A percentile compares a stretch with the other conserved stretches of the same genome.
Evolutionary conservation across 2,888 invertebrate genomes (phyloP).

Genomic region (Enoplolaimus lenunculus): DNA sequence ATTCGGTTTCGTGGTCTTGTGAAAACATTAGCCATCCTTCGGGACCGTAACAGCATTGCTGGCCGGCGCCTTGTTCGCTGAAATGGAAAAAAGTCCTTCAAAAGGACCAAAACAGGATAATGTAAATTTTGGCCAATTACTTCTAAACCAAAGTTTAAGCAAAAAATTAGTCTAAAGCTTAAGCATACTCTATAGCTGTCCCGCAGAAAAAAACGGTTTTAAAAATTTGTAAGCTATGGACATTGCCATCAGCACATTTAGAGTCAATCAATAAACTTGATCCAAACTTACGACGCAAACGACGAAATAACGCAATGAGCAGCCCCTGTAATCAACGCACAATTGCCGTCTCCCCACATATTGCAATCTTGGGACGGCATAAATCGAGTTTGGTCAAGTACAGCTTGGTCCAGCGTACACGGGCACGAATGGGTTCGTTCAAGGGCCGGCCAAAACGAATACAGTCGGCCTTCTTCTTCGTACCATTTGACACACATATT

Average conservation of each 20-base stretch:
- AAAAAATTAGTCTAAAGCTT: no score
- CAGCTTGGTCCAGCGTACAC: conserved; percentile 72
- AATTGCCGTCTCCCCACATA: conserved; percentile 64
- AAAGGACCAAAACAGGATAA: no score
- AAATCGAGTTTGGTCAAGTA: conserved; percentile 76
- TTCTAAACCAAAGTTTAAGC: no score
- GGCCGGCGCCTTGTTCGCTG: conserved; percentile 49
- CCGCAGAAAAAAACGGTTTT: no score
- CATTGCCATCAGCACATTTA: no score
- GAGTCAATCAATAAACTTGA: no score
- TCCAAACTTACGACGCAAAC: conserved; percentile 70
- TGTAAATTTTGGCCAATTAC: no score
- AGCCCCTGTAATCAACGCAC: conserved; percentile 70
- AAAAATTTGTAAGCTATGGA: no score
- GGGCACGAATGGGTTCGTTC: conserved; percentile 55
- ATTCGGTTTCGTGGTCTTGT: conserved; percentile 63
- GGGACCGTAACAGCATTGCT: conserved; percentile 89
- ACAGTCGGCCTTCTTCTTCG: conserved; percentile 28
- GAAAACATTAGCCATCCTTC: conserved; percentile 76
- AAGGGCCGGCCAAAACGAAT: conserved; percentile 30
- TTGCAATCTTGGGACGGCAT: conserved; percentile 76
- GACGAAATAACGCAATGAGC: conserved; percentile 79
- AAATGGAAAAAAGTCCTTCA: no score
- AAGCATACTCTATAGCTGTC: no score
- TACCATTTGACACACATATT: conserved; percentile 72